Evolutionary conservation across 2,113 vertebrate genomes (phyloP).

Genomic region (Gallinago undulata): DNA sequence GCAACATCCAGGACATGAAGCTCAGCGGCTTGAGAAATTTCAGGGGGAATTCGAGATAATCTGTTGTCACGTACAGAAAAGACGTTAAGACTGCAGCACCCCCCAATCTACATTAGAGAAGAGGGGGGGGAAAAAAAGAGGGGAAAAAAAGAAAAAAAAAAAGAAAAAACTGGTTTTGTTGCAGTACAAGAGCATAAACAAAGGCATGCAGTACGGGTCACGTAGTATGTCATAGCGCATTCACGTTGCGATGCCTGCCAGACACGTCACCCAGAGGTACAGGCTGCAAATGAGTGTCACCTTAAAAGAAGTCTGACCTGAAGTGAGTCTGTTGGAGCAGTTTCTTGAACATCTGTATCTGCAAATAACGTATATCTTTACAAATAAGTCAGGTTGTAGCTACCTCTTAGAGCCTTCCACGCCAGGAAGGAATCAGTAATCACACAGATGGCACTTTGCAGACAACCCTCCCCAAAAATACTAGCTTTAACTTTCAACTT

Average conservation of each 20-base stretch:
- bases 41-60: conserved; percentile 87
- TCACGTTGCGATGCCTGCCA: background rate
- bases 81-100: conserved; percentile 92
- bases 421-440: background rate
- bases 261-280: background rate
- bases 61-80: conserved; percentile 94
- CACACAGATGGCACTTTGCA: background rate
- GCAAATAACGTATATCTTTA: background rate
- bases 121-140: background rate
- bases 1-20: conserved; percentile 96
- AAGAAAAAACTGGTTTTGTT: background rate
- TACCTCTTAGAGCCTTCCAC: background rate
- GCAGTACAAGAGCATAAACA: background rate
- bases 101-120: conserved; percentile 83
- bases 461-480: background rate
- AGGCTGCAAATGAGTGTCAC: background rate
- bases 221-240: background rate
- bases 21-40: conserved; percentile 91
- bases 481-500: background rate
- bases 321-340: background rate
- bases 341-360: background rate
- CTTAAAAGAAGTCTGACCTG: background rate
- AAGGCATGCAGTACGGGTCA: conserved; percentile 2
- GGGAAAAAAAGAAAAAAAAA: background rate
- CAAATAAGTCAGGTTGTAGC: background rate